Evolutionary conservation across 2,888 invertebrate species (phyloP).

Genomic region (Neuroscelio doddi): DNA sequence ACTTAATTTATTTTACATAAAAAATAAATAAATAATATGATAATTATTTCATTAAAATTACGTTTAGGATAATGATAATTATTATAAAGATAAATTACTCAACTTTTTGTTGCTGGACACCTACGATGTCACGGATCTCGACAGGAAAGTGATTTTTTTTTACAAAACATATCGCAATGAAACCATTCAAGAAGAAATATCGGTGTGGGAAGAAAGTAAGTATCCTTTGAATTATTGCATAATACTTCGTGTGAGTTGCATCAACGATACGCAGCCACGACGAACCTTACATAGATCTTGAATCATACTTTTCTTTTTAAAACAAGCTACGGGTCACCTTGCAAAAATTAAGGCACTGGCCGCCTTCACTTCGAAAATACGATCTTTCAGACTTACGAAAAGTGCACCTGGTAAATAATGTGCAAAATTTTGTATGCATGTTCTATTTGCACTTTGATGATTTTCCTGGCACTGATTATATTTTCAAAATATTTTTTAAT

Average conservation of each 20-base stretch:
- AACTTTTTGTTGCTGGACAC: constrained; percentile 75
- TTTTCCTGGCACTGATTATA: no score
- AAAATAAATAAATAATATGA: no score
- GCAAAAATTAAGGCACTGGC: constrained; percentile 58
- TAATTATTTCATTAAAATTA: constrained; percentile 9
- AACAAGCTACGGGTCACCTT: constrained; percentile 49
- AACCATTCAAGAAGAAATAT: constrained; percentile 83
- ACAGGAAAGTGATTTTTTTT: constrained; percentile 78
- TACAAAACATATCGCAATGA: constrained; percentile 82
- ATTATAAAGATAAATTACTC: constrained; percentile 75
- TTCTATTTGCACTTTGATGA: constrained; percentile 15
- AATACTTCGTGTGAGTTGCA: constrained; percentile 26
- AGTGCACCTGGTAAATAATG: constrained; percentile 62
- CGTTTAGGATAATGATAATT: constrained; percentile 71
- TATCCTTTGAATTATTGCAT: constrained; percentile 38
- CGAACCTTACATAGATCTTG: constrained; percentile 23
- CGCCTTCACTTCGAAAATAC: constrained; percentile 55
- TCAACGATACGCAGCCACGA: constrained; percentile 19
- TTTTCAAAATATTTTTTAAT: no score
- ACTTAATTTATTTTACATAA: no score
- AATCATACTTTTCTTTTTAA: constrained; percentile 29
- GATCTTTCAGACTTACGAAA: constrained; percentile 61
- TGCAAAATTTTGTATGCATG: constrained; percentile 9
- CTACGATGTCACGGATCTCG: constrained; percentile 70
- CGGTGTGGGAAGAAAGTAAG: constrained; percentile 83